Percentiles rank a stretch among this genome's conserved stretches.
These are phyloP conservation scores for Sinosuthora webbiana DNA, from an alignment of 2,113 vertebrate genomes.

Conservation along the genomic window DNA sequence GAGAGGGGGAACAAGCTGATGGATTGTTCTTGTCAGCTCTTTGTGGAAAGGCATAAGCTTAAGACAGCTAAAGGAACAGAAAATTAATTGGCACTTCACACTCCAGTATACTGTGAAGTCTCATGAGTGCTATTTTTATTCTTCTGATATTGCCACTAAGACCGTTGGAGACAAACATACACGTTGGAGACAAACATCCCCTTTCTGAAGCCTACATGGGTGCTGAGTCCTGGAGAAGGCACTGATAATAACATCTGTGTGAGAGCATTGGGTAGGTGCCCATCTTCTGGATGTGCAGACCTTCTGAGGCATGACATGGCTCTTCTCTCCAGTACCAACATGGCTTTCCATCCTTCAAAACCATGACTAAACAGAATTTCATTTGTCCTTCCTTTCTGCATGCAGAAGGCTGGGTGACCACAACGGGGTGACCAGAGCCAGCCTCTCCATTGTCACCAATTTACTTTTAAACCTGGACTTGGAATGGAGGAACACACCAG, in stretches of 20 bases:
- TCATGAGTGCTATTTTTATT: background rate
- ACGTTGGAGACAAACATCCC: background rate
- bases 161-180: background rate
- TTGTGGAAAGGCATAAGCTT: background rate
- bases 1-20: background rate
- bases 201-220: background rate
- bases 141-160: background rate
- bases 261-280: background rate
- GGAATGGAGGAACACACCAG: background rate
- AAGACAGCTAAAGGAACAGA: background rate
- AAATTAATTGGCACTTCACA: conserved; percentile 12
- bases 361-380: background rate
- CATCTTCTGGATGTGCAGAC: background rate
- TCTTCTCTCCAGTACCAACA: background rate
- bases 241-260: background rate
- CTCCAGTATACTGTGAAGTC: background rate
- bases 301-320: background rate
- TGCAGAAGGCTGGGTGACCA: background rate
- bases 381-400: background rate
- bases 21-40: background rate
- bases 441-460: background rate
- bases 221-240: background rate
- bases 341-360: background rate
- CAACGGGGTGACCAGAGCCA: background rate
- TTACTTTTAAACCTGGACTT: background rate